Conservation (phyloP, 2,113 vertebrate species). For the Python bivittatus region DNA sequence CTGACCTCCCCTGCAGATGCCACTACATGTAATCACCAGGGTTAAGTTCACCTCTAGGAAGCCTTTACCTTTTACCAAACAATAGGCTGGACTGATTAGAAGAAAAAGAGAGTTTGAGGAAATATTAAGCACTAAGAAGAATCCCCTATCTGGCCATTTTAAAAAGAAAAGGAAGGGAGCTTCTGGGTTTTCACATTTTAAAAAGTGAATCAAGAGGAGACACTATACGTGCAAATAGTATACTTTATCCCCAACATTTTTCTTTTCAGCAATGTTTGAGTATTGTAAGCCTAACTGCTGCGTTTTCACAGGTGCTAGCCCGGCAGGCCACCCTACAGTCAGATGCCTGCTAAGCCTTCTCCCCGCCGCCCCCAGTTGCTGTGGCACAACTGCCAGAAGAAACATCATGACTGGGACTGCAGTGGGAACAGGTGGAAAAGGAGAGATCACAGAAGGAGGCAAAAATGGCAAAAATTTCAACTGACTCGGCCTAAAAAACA, state of each 20-base stretch:
- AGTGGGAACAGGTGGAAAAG: fast-evolving
- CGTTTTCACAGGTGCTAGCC: background rate
- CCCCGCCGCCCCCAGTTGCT: background rate
- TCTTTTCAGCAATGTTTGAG: background rate
- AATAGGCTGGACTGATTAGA: background rate
- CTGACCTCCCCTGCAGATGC: background rate
- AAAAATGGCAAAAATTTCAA: background rate
- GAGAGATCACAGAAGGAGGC: background rate
- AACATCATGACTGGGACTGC: background rate
- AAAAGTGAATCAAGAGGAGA: background rate
- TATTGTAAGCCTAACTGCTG: too few species aligned
- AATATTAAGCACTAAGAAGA: background rate
- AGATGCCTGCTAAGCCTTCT: background rate
- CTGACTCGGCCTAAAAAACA: background rate
- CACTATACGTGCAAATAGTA: background rate
- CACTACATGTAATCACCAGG: background rate
- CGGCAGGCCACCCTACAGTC: background rate
- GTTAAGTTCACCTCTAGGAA: background rate
- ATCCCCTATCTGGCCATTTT: background rate
- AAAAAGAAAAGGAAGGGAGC: background rate
- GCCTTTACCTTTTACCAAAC: background rate
- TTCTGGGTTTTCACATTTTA: background rate
- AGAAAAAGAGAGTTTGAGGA: background rate
- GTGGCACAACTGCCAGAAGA: background rate
- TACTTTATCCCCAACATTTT: background rate